Evolutionary conservation across 2,797 vertebrate species (phyloP).

Genomic region (Hypotaenidia okinawae): DNA sequence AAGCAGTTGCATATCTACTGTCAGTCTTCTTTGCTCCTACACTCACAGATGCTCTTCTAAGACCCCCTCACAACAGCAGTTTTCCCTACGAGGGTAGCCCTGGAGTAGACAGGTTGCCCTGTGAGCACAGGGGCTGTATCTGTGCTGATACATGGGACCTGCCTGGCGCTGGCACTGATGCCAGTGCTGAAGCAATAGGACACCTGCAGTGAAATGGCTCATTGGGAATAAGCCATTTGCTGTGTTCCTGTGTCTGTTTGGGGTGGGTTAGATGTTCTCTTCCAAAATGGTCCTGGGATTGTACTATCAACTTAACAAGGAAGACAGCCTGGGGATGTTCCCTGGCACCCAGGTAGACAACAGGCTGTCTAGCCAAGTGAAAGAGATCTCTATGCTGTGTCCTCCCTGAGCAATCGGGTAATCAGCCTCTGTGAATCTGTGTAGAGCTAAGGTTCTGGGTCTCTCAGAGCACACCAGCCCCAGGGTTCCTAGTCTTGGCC

Average conservation of each 20-base stretch:
- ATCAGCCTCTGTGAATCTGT: neutral
- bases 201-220: neutral
- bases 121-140: neutral
- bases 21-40: neutral
- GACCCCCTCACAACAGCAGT: accelerated
- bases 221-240: neutral
- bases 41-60: neutral
- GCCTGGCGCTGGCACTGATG: neutral
- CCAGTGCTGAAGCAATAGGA: neutral
- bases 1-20: accelerated
- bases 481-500: neutral
- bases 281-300: neutral
- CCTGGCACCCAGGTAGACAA: neutral
- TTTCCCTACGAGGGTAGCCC: neutral
- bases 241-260: neutral
- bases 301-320: neutral
- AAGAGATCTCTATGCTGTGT: accelerated
- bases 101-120: neutral
- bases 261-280: neutral
- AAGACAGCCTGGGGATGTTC: neutral
- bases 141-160: neutral
- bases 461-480: neutral
- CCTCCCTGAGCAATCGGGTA: neutral
- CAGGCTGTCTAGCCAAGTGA: neutral
- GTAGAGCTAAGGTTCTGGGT: neutral